Percentiles rank a stretch among this genome's conserved stretches.
phyloP scores from a whole-genome alignment of 2,113 vertebrate species.

The Pimephales promelas region DNA sequence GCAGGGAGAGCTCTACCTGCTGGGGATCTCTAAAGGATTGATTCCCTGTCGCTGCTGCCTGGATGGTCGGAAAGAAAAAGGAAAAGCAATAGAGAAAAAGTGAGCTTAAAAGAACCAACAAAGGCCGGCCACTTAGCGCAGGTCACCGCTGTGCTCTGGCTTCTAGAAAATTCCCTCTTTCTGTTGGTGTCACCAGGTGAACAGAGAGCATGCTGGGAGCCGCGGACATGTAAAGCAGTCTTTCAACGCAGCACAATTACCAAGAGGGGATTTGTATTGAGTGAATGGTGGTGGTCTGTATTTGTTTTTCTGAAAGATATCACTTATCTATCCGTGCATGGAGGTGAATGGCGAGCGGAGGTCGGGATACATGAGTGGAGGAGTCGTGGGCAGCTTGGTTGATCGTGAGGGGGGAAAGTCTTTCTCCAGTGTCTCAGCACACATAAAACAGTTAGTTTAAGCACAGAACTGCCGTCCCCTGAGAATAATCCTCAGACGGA shows the following conservation, averaged over 20 bases:
- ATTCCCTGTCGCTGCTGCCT: constrained; percentile 54
- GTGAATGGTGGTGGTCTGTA: constrained; percentile 20
- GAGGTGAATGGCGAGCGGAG: not conserved
- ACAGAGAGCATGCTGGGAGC: constrained; percentile 36
- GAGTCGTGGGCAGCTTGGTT: not conserved
- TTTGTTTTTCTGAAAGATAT: constrained; percentile 40
- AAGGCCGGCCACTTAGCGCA: constrained; percentile 47
- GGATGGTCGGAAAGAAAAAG: constrained; percentile 48
- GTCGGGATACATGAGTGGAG: not conserved
- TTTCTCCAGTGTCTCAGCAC: not conserved
- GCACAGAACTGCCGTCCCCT: not conserved
- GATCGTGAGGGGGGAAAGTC: not conserved
- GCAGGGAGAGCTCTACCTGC: constrained; percentile 47
- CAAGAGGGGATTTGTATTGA: constrained; percentile 33
- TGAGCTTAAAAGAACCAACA: constrained; percentile 41
- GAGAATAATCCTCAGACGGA: not conserved
- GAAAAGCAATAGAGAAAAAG: constrained; percentile 23
- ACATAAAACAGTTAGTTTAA: not conserved
- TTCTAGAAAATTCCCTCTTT: constrained; percentile 50
- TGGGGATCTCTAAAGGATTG: constrained; percentile 53
- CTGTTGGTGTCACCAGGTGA: constrained; percentile 49
- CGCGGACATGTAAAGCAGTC: constrained; percentile 34
- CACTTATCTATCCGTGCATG: not conserved
- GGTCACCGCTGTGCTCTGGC: constrained; percentile 61
- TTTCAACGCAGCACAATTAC: constrained; percentile 22